Evolutionary conservation across 2,113 vertebrate genomes (phyloP), one percentile per base, ranked within the genome.

Genomic region (Dicrurus megarhynchus): DNA sequence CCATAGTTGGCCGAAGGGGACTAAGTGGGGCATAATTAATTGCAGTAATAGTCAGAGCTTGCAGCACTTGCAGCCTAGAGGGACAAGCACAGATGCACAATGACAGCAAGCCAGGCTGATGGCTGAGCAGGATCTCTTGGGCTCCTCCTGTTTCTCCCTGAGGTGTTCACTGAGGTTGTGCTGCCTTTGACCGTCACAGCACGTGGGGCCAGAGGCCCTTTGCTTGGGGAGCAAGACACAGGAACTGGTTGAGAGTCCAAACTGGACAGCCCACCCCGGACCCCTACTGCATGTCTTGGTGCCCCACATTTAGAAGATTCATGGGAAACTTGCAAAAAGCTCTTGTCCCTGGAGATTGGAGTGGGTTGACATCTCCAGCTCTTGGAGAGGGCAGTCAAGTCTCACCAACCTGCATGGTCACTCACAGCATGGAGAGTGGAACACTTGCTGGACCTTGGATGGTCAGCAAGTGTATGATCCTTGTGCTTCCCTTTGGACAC

Each of bases 41-140:
- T 22, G 23, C 57, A 13, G 16, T 22, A 14, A 30, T 22, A 21
- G 13, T 37, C 5, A 1, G 21, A 33, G 22, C 35, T 23, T 49
- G 70, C 9, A 0, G 5, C 5, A 8, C 22, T 26, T 26, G 35
- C 30, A 28, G 5, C 37, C 7, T 33, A 3, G 30, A 23, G 41
- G 30, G 41, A 11, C 30, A 16, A 14, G 56, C 21, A 17, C 28
- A 6, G 24, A 4, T 14, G 37, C 15, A 33, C 10, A 16, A 6
- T 0, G 5, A 7, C 28, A 19, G 21, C 1, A 14, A 35, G 50
- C 8, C 33, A 4, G 35, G 56, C 22, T n/a, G 19, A 14, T 2
- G 30, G 4, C 76, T 5, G 2, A 55, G 56, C 33, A 50, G 56
- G 16, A 27, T 9, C 35, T 50, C 22, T 78, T 17, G 22, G 12